Evolutionary conservation across 2,888 invertebrate genomes (phyloP).

Genomic region (Phengaris alcon): DNA sequence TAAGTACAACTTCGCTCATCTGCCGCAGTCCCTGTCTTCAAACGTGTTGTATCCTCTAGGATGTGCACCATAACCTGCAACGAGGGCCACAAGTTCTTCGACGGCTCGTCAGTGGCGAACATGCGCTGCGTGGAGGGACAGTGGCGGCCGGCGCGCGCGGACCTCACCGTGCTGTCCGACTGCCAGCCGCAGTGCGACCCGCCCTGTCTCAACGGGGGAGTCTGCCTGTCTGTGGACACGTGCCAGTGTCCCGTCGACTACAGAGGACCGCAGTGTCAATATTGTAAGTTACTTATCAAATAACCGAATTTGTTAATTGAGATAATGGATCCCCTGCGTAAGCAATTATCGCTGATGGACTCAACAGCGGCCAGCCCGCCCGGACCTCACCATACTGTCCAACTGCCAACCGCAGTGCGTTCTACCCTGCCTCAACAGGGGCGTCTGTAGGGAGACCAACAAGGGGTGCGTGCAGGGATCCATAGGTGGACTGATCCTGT

Average conservation of each 20-base stretch:
- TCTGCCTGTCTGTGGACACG: slow-evolving; percentile 86
- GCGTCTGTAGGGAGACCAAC: slow-evolving; percentile 60
- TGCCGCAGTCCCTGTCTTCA: too few relatives aligned
- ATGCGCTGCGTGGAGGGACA: slow-evolving; percentile 84
- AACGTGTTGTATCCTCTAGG: slow-evolving; percentile 54
- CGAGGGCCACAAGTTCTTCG: slow-evolving; percentile 84
- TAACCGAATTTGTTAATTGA: too few relatives aligned
- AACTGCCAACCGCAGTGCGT: slow-evolving; percentile 83
- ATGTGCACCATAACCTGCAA: slow-evolving; percentile 83
- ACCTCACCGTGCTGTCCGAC: slow-evolving; percentile 82
- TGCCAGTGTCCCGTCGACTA: slow-evolving; percentile 88
- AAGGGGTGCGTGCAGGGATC: too few relatives aligned
- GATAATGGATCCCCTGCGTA: too few relatives aligned
- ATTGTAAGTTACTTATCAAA: slow-evolving; percentile 53
- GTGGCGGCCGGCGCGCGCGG: slow-evolving; percentile 84
- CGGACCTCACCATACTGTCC: slow-evolving; percentile 82
- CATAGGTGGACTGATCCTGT: too few relatives aligned
- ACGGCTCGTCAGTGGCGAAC: slow-evolving; percentile 83
- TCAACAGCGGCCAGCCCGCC: slow-evolving; percentile 83
- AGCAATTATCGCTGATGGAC: too few relatives aligned
- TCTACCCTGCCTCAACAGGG: slow-evolving; percentile 89
- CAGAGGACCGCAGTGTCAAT: slow-evolving; percentile 86
- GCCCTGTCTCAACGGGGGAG: slow-evolving; percentile 88
- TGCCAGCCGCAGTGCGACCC: slow-evolving; percentile 84
- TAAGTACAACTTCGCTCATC: too few relatives aligned